phyloP scores from a whole-genome alignment of 1,140 invertebrate species.

The Arion vulgaris region DNA sequence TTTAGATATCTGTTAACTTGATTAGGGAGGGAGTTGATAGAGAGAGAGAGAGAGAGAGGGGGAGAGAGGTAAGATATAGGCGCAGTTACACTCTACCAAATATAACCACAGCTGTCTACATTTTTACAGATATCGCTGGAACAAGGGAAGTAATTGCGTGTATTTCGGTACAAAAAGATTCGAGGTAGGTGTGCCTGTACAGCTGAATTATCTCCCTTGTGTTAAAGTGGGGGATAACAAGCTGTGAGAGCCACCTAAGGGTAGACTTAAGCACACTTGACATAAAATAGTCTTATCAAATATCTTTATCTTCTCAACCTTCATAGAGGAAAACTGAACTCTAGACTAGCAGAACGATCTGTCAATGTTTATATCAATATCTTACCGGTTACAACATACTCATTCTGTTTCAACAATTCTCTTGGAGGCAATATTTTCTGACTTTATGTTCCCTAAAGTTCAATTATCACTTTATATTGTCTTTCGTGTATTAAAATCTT shows the following conservation, averaged over 20 bases:
- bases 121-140: neutral
- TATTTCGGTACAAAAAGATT: neutral
- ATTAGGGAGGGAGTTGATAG: too few species aligned
- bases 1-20: too few species aligned
- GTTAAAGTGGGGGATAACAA: conserved; percentile 6
- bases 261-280: neutral
- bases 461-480: too few species aligned
- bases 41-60: neutral
- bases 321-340: too few species aligned
- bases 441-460: too few species aligned
- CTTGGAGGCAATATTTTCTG: too few species aligned
- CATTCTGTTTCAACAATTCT: too few species aligned
- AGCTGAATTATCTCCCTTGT: conserved; percentile 1
- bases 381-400: too few species aligned
- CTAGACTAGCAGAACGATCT: too few species aligned
- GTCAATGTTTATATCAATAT: too few species aligned
- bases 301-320: neutral
- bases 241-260: neutral
- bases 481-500: too few species aligned
- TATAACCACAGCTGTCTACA: neutral
- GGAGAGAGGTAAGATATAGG: neutral
- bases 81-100: neutral
- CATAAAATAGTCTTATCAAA: conserved; percentile 19
- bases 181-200: conserved; percentile 11
- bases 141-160: conserved; percentile 14